Evolutionary conservation across 2,113 vertebrate genomes (phyloP).

Genomic region (Heterochromis multidens): DNA sequence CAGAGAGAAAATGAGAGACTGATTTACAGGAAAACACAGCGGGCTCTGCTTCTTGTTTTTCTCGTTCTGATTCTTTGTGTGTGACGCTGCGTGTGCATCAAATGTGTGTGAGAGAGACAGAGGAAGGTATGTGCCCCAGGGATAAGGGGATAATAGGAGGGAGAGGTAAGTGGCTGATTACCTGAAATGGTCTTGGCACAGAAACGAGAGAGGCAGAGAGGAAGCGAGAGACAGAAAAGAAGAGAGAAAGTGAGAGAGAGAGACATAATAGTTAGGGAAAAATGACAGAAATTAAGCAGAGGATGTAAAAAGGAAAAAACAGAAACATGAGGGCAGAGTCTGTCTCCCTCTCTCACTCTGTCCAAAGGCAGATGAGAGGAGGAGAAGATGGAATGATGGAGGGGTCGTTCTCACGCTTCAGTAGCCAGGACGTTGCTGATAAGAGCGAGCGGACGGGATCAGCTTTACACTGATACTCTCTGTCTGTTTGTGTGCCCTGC

Average conservation of each 20-base stretch:
- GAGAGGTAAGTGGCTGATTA: conserved; percentile 67
- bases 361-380: background rate
- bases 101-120: background rate
- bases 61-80: background rate
- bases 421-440: conserved; percentile 41
- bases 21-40: conserved; percentile 51
- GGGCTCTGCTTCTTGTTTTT: background rate
- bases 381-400: conserved; percentile 7
- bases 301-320: background rate
- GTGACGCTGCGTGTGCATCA: background rate
- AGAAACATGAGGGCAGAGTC: background rate
- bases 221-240: conserved; percentile 10
- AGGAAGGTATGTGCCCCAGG: conserved; percentile 51
- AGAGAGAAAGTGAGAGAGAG: conserved; percentile 13
- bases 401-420: conserved; percentile 53
- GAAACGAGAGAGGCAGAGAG: conserved; percentile 22
- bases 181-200: conserved; percentile 61
- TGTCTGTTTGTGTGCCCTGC: background rate
- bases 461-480: conserved; percentile 28
- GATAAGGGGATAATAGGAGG: conserved; percentile 49
- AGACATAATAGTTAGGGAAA: background rate
- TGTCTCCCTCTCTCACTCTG: background rate
- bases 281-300: background rate
- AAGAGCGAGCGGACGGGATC: background rate
- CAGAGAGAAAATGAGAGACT: conserved; percentile 23